These are phyloP conservation scores for Aythya baeri DNA, from an alignment of 2,113 vertebrate genomes.

Conservation along the genomic window DNA sequence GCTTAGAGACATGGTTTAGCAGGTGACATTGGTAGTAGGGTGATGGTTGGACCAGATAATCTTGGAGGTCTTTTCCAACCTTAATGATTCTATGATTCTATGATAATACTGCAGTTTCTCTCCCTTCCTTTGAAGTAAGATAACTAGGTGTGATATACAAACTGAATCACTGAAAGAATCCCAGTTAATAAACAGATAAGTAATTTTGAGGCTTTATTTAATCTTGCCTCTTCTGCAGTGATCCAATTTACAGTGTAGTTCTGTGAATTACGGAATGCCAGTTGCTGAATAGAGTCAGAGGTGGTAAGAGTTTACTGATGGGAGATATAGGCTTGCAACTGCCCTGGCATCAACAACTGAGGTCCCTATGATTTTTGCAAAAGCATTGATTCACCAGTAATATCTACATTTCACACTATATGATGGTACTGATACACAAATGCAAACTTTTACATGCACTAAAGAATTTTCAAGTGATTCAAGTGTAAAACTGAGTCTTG, in stretches of 20 bases:
- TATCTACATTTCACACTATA: fast-evolving
- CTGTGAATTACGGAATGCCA: not conserved
- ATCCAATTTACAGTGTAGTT: not conserved
- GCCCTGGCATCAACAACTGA: not conserved
- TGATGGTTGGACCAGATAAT: too few species aligned
- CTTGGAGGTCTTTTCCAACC: too few species aligned
- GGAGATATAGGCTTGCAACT: not conserved
- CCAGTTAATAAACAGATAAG: not conserved
- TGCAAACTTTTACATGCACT: not conserved
- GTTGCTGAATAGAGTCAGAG: not conserved
- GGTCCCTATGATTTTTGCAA: not conserved
- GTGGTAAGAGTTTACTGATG: not conserved
- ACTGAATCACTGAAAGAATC: not conserved
- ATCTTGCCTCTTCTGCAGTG: not conserved
- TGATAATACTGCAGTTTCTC: not conserved
- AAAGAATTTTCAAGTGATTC: not conserved
- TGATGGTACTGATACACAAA: fast-evolving
- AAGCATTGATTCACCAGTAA: not conserved
- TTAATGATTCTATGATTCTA: not conserved
- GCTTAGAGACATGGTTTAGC: too few species aligned
- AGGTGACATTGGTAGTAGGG: too few species aligned
- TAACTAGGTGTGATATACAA: not conserved
- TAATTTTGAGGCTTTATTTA: not conserved
- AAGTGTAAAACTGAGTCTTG: not conserved
- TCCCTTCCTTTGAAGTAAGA: not conserved